Evolutionary conservation across 2,888 invertebrate species (phyloP).

Genomic region (Athetis lepigone): DNA sequence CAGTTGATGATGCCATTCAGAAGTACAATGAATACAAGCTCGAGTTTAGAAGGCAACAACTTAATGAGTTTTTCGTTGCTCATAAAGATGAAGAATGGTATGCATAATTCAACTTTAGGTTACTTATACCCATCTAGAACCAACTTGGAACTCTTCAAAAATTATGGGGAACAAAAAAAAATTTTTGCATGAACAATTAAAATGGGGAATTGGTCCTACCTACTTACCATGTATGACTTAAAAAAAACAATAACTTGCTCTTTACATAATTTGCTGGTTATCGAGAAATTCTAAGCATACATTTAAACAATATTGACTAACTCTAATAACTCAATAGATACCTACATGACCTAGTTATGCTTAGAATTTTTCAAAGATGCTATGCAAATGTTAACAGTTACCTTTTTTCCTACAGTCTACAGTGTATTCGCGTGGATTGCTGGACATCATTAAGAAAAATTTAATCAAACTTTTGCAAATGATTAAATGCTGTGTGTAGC

Average conservation of each 20-base stretch:
- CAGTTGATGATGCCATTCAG: constrained; percentile 98
- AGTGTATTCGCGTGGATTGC: constrained; percentile 87
- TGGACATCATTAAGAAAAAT: constrained; percentile 86
- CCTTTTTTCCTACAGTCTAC: constrained; percentile 91
- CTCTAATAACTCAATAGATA: constrained; percentile 4
- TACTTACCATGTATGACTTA: constrained; percentile 15
- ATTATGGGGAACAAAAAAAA: constrained; percentile 37
- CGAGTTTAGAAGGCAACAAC: constrained; percentile 98
- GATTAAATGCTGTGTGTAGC: constrained; percentile 88
- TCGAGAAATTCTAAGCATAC: constrained; percentile 86
- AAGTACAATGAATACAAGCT: constrained; percentile 99
- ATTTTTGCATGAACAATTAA: constrained; percentile 49
- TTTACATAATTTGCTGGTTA: constrained; percentile 81
- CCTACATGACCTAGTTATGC: constrained; percentile 68
- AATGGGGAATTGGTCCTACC: constrained; percentile 37
- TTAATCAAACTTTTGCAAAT: constrained; percentile 85
- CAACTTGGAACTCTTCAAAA: constrained; percentile 33
- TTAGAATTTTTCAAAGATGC: constrained; percentile 85
- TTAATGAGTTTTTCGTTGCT: constrained; percentile 99
- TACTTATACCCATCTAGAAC: constrained; percentile 21
- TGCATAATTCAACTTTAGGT: constrained; percentile 75
- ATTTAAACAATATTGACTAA: constrained; percentile 41
- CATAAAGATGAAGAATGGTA: constrained; percentile 99
- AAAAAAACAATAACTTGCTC: constrained; percentile 55
- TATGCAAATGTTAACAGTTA: constrained; percentile 87